Base-by-base conservation (phyloP, 2,888 invertebrate genomes). In the Heliothis peltigera region DNA sequence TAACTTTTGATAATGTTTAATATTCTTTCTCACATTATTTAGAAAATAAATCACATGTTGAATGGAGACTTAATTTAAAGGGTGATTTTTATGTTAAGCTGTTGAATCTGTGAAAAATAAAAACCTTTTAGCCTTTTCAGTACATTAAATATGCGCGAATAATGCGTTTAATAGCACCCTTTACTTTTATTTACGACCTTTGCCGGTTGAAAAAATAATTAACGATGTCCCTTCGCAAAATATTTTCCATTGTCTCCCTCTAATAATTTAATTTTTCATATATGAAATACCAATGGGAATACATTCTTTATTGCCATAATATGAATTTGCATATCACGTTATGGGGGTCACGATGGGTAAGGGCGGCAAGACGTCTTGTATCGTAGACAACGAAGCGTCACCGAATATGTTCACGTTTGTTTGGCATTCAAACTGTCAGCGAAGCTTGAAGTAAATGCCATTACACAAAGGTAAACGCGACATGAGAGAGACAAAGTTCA, bases 151-250 rank as follows among this genome's bases (percentile, higher is more conserved):
- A 93, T 93, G 90, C 91, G 92, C 87, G 91, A 92, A 92, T 93
- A 93, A 93, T 93, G 92, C 92, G 92, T 92, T 94, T 94, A 94
- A 94, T 93, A 92, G 93, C 92, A 92, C 93, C 94, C 92, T 93
- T 94, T 91, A 93, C 91, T 86, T 89, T 92, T 92, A 94, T 94
- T 94, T 93, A 94, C 85, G 91, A 88, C 88, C 89, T 85, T 76
- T 86, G 83, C 84, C 86, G 85, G 86, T 91, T 86, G 84, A 89
- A 92, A 93, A 93, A 92, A 92, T 89, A 91, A 93, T 91, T 91
- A 92, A 93, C 90, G 90, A 83, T 89, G 87, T 87, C 89, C 93
- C 87, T 85, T 87, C 70, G 83, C 85, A 82, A 81, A 89, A 86
- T 87, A 85, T 84, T 84, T 84, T 84, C 88, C 84, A 91, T 93